A percentile compares a stretch with the other conserved stretches of the same genome.
phyloP scores from a whole-genome alignment of 2,888 invertebrate species.

The Pristionchus arcanus region DNA sequence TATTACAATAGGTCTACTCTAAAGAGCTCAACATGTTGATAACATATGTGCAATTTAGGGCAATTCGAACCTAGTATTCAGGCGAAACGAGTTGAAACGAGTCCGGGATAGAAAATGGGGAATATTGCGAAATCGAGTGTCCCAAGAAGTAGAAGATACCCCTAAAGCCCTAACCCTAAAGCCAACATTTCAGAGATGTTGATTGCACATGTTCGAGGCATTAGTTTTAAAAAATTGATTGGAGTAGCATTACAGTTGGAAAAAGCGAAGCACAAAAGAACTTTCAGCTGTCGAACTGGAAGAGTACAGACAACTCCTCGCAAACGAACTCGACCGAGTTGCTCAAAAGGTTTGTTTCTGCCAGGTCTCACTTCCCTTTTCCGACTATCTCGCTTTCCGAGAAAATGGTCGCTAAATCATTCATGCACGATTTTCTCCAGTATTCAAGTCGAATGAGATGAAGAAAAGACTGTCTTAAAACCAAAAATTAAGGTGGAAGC shows the following conservation, averaged over 20 bases:
- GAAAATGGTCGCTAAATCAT: conserved; percentile 12
- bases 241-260: background rate
- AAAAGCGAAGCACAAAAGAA: background rate
- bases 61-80: too few relatives aligned
- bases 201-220: too few relatives aligned
- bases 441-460: background rate
- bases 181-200: too few relatives aligned
- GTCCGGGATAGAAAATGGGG: too few relatives aligned
- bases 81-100: too few relatives aligned
- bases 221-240: background rate
- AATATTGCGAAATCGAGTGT: too few relatives aligned
- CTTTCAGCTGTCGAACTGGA: conserved; percentile 50
- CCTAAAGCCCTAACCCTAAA: too few relatives aligned
- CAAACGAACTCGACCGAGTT: conserved; percentile 18
- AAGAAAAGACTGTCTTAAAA: background rate
- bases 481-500: background rate
- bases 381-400: background rate
- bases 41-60: too few relatives aligned
- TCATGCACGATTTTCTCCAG: conserved; percentile 7
- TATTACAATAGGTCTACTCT: too few relatives aligned
- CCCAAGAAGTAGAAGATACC: too few relatives aligned
- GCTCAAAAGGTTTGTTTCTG: conserved; percentile 9
- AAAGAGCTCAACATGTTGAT: too few relatives aligned
- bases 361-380: background rate
- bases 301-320: conserved; percentile 3